Base-by-base conservation (phyloP, 2,888 invertebrate genomes). In the Acrocyrtus sp. region DNA sequence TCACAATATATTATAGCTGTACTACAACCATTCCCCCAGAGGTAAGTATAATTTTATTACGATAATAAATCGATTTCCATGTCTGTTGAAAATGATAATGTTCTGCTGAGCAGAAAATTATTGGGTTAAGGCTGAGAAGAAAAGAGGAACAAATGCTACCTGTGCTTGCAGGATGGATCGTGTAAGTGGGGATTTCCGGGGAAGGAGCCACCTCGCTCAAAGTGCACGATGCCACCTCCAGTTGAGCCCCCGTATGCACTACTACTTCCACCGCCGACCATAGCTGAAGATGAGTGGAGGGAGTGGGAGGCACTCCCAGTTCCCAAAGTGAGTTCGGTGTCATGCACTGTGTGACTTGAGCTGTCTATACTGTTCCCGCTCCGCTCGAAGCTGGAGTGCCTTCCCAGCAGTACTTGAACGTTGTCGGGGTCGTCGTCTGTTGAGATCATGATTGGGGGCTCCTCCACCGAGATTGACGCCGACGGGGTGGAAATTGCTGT, bases 391-490 rank as follows among this genome's bases (percentile, higher is more conserved):
- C 60, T 19, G 19, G 70, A 17, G 26, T 63, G 34, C 3, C 72
- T 39, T 21, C 74, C 54, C 10, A 74, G 27, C 17, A 76, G 60
- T 26, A 67, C 69, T 53, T 77, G 74, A 12, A 78, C 69, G 17
- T 74, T 76, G 8, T 81, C 81, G 2, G 78, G 75, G 50, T 81
- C 81, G 26, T 81, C 81, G 45, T 81, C 80, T 2, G 81, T 80
- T 1, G 80, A 80, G 17, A 80, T 72, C 76, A 79, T 78, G 17
- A 79, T 76, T 0, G 79, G 77, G 3, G 80, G 79, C 51, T 81
- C 81, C 21, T 81, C 81, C 15, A 80, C 78, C 8, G 76, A 76
- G 22, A 78, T 74, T 2, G 78, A 78, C 0, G 76, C 76, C 5
- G 72, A 76, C 0, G 81, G 79, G 17, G 81, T 80, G 19, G 80